Conservation (phyloP, 2,888 invertebrate genomes). For the Pedicia rivosa region DNA sequence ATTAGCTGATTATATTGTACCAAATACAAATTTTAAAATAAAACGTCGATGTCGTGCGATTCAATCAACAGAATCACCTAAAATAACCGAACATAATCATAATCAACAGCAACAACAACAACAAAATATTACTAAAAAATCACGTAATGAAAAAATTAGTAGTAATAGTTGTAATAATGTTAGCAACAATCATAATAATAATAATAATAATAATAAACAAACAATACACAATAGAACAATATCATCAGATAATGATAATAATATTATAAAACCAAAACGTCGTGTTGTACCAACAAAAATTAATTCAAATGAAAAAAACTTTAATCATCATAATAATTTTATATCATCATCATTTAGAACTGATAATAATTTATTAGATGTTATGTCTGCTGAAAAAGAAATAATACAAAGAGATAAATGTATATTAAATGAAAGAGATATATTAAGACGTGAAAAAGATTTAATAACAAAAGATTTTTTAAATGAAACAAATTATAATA, state of each 20-base stretch:
- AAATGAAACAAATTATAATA: neutral
- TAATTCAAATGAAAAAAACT: neutral
- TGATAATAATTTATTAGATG: slow-evolving; percentile 26
- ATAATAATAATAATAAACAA: neutral
- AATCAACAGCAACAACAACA: neutral
- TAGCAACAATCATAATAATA: neutral
- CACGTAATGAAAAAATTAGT: slow-evolving; percentile 7
- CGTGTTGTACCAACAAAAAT: slow-evolving; percentile 24
- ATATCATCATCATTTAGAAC: slow-evolving; percentile 23
- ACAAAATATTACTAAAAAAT: neutral
- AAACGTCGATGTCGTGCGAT: neutral
- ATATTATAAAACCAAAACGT: slow-evolving; percentile 20
- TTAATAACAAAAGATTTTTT: slow-evolving; percentile 20
- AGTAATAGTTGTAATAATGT: neutral
- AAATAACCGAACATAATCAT: slow-evolving; percentile 1
- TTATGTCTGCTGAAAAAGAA: slow-evolving; percentile 2
- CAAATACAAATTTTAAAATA: neutral
- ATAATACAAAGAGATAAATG: too few species aligned
- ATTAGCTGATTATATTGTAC: slow-evolving; percentile 3
- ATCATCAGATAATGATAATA: slow-evolving; percentile 8
- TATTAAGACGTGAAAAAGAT: slow-evolving; percentile 19
- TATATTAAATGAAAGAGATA: slow-evolving; percentile 15
- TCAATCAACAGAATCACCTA: slow-evolving; percentile 4
- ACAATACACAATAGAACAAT: slow-evolving; percentile 2
- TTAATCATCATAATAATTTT: slow-evolving; percentile 9